These are phyloP conservation scores for rabbit (Oryctolagus cuniculus) DNA, from an alignment of 2,113 vertebrate species.

Conservation along the genomic window DNA sequence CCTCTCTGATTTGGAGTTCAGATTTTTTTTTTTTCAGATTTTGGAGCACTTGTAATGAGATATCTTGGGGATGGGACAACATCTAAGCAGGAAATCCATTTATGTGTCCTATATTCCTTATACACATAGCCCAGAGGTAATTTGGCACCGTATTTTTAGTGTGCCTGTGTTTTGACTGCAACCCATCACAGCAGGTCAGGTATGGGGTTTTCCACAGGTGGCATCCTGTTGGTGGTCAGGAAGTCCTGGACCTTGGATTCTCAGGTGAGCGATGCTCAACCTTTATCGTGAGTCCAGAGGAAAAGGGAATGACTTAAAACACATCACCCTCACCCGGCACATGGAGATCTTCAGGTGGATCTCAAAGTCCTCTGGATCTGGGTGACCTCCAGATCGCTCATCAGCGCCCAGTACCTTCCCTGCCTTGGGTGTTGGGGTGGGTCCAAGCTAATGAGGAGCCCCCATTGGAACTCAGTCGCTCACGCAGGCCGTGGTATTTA, in stretches of 20 bases:
- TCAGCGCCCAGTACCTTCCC: background rate
- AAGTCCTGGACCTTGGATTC: background rate
- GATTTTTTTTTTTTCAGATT: background rate
- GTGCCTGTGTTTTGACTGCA: too few species aligned
- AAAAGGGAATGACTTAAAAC: background rate
- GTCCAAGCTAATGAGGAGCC: background rate
- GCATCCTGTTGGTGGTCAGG: background rate
- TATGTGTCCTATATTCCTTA: too few species aligned
- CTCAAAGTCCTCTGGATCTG: background rate
- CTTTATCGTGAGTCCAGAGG: background rate
- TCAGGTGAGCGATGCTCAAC: background rate
- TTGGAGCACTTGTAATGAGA: background rate
- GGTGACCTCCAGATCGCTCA: background rate
- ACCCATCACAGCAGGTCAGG: background rate
- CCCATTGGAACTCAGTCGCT: accelerated
- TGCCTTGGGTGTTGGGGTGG: too few species aligned
- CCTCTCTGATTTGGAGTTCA: background rate
- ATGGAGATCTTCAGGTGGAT: background rate
- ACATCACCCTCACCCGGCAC: background rate
- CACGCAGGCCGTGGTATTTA: background rate
- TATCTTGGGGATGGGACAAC: too few species aligned
- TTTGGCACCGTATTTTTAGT: too few species aligned
- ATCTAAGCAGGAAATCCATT: too few species aligned
- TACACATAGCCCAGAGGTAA: too few species aligned
- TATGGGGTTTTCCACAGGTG: background rate